A percentile compares a stretch with the other conserved stretches of the same genome.
Conservation (phyloP, 2,797 vertebrate species). For the Ctenosaura bakeri region DNA sequence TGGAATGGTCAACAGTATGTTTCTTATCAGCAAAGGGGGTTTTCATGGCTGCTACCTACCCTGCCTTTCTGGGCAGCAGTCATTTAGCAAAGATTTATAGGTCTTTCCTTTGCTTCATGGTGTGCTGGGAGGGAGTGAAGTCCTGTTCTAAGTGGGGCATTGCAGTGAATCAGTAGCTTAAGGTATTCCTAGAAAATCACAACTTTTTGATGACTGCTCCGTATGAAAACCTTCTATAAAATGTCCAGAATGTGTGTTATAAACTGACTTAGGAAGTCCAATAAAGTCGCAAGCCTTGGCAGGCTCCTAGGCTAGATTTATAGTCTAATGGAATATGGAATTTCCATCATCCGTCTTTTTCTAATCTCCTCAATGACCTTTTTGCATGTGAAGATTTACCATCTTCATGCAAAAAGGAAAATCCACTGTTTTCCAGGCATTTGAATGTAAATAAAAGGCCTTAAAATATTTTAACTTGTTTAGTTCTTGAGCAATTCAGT, state of each 20-base stretch:
- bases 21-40: slow-evolving; percentile 56
- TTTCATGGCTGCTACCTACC: slow-evolving; percentile 50
- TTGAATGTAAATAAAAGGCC: slow-evolving; percentile 11
- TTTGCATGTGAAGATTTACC: slow-evolving; percentile 63
- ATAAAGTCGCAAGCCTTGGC: slow-evolving; percentile 72
- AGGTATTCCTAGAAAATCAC: slow-evolving; percentile 71
- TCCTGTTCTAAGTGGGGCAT: slow-evolving; percentile 60
- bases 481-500: not conserved
- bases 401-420: slow-evolving; percentile 58
- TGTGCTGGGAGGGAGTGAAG: slow-evolving; percentile 38
- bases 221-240: slow-evolving; percentile 70
- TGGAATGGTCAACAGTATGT: slow-evolving; percentile 32
- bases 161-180: slow-evolving; percentile 68
- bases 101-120: slow-evolving; percentile 55
- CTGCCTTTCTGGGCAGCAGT: slow-evolving; percentile 50
- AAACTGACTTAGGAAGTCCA: slow-evolving; percentile 75
- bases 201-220: slow-evolving; percentile 64
- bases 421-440: slow-evolving; percentile 37
- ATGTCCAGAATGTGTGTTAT: slow-evolving; percentile 71
- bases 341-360: slow-evolving; percentile 73
- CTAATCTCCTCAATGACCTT: slow-evolving; percentile 67
- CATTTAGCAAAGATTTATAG: slow-evolving; percentile 62
- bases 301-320: slow-evolving; percentile 76
- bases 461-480: slow-evolving; percentile 38
- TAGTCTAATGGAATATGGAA: slow-evolving; percentile 74